Evolutionary conservation across 2,888 invertebrate genomes (phyloP), one percentile per base, ranked within the genome.

Genomic region (Acanthosepion esculentum): DNA sequence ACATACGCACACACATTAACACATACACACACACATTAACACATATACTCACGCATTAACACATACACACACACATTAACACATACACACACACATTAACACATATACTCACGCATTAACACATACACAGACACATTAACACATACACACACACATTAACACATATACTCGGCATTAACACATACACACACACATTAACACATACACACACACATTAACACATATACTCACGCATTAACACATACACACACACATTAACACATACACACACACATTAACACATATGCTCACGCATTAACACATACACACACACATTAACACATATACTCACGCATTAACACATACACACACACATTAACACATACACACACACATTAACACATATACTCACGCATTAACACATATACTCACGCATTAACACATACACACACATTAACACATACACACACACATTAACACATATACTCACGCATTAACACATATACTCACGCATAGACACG

Each of bases 131-230:
- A 91, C 91, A 29, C 41, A 91, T n/a, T 41, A 41, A 91, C 41
- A 91, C 91, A 1, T 33, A 91, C 33, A 23, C 41, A 18, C 2
- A 20, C 41, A 33, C 91, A n/a, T 91, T 18, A 33, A 91, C 41
- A 91, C 91, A 91, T 91, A 91, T 41, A 41, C 41, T 41, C 91
- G n/a, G n/a, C n/a, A n/a, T n/a, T n/a, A n/a, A n/a, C n/a, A n/a
- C n/a, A n/a, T n/a, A n/a, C n/a, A n/a, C n/a, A n/a, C n/a, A 91
- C n/a, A 29, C 12, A 4, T n/a, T n/a, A n/a, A n/a, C n/a, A n/a
- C n/a, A n/a, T n/a, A 92, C 92, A 26, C 10, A 91, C 41, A 91
- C 41, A 91, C 91, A n/a, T n/a, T 41, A 41, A 91, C 91, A 91
- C 41, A 33, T 41, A 91, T n/a, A n/a, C n/a, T n/a, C n/a, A n/a